A percentile compares a stretch with the other conserved stretches of the same genome.
phyloP scores from a whole-genome alignment of 1,140 invertebrate species.

The Hydropsyche tenuis region DNA sequence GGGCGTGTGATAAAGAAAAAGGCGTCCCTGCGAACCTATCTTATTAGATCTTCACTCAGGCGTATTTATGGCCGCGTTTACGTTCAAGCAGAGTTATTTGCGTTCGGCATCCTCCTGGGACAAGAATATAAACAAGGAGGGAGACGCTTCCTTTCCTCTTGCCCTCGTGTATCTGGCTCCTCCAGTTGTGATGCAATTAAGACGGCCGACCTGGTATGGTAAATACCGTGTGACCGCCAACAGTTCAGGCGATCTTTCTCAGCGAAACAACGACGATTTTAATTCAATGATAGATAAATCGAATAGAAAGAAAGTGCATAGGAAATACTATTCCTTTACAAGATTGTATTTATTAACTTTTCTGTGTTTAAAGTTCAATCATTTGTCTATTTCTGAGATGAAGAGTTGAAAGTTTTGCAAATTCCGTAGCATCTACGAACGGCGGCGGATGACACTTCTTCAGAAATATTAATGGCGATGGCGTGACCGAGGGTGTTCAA shows the following conservation, averaged over 20 bases:
- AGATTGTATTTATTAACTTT: no score
- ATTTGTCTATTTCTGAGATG: no score
- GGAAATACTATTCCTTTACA: no score
- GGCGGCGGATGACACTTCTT: not conserved
- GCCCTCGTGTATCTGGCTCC: not conserved
- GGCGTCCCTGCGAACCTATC: constrained; percentile 9
- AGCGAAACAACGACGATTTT: no score
- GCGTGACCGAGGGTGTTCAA: constrained; percentile 8
- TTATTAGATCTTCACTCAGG: constrained; percentile 1
- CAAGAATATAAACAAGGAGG: constrained; percentile 19
- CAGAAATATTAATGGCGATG: not conserved
- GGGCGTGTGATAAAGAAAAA: not conserved
- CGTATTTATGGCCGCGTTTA: not conserved
- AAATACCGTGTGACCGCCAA: constrained; percentile 9
- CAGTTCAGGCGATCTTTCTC: not conserved
- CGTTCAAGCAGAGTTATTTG: constrained; percentile 6
- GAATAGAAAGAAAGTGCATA: no score
- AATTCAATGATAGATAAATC: no score
- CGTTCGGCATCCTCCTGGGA: not conserved
- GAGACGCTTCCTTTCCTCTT: not conserved
- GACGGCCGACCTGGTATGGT: constrained; percentile 14
- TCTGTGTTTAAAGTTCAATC: no score
- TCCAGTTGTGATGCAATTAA: constrained; percentile 19
- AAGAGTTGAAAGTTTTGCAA: no score
- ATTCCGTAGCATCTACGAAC: no score